Evolutionary conservation across 2,797 vertebrate genomes (phyloP).

Genomic region (Propithecus deckenii): DNA sequence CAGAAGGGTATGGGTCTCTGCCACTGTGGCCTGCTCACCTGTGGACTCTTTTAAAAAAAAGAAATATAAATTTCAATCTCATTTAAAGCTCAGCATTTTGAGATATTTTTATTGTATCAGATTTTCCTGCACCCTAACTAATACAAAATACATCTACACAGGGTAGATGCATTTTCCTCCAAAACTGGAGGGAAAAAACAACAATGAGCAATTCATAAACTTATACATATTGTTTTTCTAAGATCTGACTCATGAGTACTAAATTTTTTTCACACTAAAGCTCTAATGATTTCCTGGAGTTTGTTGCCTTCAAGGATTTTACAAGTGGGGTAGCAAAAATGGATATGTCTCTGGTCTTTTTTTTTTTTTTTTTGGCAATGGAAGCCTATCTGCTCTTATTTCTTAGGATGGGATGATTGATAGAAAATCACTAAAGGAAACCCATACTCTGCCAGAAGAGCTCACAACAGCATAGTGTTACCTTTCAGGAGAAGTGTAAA

Average conservation of each 20-base stretch:
- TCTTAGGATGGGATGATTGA: neutral
- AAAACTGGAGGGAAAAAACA: neutral
- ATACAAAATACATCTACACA: neutral
- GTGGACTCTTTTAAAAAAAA: neutral
- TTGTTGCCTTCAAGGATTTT: slow-evolving; percentile 35
- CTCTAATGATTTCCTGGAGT: slow-evolving; percentile 50
- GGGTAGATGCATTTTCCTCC: neutral
- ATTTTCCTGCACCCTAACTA: neutral
- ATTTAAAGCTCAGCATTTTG: neutral
- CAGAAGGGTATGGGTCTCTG: neutral
- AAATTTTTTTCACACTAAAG: neutral
- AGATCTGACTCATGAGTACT: neutral
- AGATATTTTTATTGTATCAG: neutral
- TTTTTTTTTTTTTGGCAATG: neutral
- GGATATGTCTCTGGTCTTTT: neutral
- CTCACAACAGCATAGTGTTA: neutral
- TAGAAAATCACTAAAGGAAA: slow-evolving; percentile 43
- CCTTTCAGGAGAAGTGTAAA: slow-evolving; percentile 27
- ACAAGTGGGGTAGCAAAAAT: slow-evolving; percentile 35
- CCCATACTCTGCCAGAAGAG: neutral
- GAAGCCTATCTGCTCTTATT: slow-evolving; percentile 7
- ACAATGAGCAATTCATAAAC: neutral
- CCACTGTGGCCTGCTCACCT: neutral
- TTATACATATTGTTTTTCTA: neutral
- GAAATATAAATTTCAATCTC: neutral